Base-by-base conservation (phyloP, 2,888 invertebrate genomes). In the Chloromyia formosa region DNA sequence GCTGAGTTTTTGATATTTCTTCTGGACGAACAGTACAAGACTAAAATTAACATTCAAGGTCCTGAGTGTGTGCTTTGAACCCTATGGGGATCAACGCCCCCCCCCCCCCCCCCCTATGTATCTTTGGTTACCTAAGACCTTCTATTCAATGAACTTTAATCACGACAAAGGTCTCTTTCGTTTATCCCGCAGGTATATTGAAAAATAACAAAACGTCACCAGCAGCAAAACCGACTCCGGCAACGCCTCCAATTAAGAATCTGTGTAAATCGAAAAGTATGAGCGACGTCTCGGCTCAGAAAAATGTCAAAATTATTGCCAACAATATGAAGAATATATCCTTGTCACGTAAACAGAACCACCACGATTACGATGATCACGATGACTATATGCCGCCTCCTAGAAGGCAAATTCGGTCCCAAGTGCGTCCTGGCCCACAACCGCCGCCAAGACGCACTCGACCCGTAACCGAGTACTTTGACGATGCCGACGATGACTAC, bases 311-410 rank as follows among this genome's bases (percentile, higher is more conserved):
- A 20, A 76, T 78, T 54, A 79, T 79, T 20, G 79, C 77, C 35
- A 78, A 80, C 62, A 75, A 78, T 71, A 78, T 79, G 22, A 76
- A 77, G 22, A 76, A 77, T 60, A 75, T 79, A 42, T 73, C 73
- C 16, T 16, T 73, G 14, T 49, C 49, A 10, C 45, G 61, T 23
- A 35, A 58, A 9, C 45, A 58, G 1, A 20, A 35, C 12, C 35
- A 56, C 9, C 1, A 22, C 27, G 35, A 40, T 27, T 20, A 20
- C 12, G 42, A 56, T 40, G 71, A 71, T 12, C 18, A 1, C 9
- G 71, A 71, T 16, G 56, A 71, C 14, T 35, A 58, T 40, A n/a
- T 40, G 1, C n/a, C n/a, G 14, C 40, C 58, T 40, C 56, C 71
- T 22, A 54, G 71, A 14, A 10, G 58, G 12, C 56, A n/a, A 9